Evolutionary conservation across 2,888 invertebrate genomes (phyloP), one percentile per base, ranked within the genome.

Genomic region (Pachliopta kotzebuea): DNA sequence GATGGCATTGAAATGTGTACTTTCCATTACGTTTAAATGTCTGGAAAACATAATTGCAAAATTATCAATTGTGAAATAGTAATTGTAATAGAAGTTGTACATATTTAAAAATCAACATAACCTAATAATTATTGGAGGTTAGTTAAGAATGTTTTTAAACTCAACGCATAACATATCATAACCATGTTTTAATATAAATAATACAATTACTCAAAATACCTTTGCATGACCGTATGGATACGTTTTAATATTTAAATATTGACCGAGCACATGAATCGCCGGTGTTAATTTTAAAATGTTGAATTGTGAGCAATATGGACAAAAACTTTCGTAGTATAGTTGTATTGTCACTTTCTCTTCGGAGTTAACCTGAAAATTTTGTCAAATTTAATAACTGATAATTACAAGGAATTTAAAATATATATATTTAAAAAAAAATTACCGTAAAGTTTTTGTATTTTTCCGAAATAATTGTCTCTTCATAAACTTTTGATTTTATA

Each of bases 1-100:
- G 97, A 77, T 97, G 97, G 77, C 97, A 97, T 23, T 85, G 86
- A 78, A 97, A 96, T 65, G 58, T 63, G 61, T 76, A 75, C 0
- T 65, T 66, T 1, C 75, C 74, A 3, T 70, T 60, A 8, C 73
- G 62, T 21, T 67, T 63, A 31, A 58, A 60, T 2, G 81, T 82
- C 84, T 86, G 74, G 26, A 76, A 74, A 42, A 52, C 21, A 6
- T 52, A 21, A 52, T 52, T 52, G 7, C 14, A 31, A 8, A 9
- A 11, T 9, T 8, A 11, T 31, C 31, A 31, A 7, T 7, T 31
- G 31, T 31, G 11, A 31, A 31, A 11, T 31, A 31, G 31, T 31
- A 9, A 31, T 9, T 31, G 11, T 31, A 31, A 31, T 8, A 9
- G 31, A 31, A 11, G 11, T 9, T 31, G 31, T n/a, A n/a, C n/a